These are phyloP conservation scores for Ericerus pela DNA, from an alignment of 1,140 invertebrate species.

Conservation along the genomic window DNA sequence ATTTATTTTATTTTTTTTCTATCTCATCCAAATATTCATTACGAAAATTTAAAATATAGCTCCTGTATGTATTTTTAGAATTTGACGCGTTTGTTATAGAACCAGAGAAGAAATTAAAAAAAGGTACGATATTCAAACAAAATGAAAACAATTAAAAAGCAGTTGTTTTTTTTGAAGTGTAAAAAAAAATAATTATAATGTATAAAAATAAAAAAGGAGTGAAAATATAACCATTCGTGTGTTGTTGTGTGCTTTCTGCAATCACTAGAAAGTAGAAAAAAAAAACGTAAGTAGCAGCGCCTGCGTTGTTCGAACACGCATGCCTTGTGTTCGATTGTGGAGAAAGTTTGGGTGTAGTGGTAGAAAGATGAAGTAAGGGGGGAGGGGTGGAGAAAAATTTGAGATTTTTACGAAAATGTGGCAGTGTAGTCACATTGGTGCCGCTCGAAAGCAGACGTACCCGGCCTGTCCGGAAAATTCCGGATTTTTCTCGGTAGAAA, in stretches of 20 bases:
- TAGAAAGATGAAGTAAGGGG: no score
- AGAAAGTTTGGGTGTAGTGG: no score
- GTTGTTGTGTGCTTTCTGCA: constrained; percentile 5
- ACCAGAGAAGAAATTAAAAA: constrained; percentile 8
- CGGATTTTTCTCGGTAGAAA: no score
- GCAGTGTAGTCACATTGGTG: no score
- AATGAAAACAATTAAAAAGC: no score
- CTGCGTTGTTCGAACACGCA: background rate
- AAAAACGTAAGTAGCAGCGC: no score
- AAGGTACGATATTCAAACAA: constrained; percentile 10
- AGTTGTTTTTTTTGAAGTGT: no score
- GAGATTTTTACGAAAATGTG: no score
- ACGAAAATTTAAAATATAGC: constrained; percentile 1
- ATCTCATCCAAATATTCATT: background rate
- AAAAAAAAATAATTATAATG: no score
- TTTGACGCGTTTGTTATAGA: constrained; percentile 10
- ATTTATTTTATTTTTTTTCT: background rate
- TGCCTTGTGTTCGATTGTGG: constrained; percentile 1
- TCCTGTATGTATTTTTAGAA: constrained; percentile 6
- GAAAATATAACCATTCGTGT: background rate
- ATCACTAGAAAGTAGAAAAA: background rate
- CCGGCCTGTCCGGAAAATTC: no score
- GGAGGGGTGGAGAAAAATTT: no score
- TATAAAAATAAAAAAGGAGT: background rate
- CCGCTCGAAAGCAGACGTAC: no score